A percentile compares a stretch with the other conserved stretches of the same genome.
Evolutionary conservation across 1,140 invertebrate species (phyloP).

Genomic region (Phortica variegata): DNA sequence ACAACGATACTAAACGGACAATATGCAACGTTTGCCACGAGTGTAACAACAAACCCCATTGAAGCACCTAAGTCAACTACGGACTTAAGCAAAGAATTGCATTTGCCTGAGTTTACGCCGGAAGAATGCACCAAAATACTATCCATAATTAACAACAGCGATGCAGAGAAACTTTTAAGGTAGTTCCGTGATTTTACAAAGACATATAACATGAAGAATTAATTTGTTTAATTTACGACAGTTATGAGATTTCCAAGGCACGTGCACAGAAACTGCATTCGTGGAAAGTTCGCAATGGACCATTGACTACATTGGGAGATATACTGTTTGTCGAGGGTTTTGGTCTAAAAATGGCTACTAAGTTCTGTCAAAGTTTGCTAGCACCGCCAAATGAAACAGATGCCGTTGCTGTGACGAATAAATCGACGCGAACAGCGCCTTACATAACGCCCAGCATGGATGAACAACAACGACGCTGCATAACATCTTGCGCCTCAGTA

Average conservation of each 20-base stretch:
- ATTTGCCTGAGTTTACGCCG: conserved; percentile 23
- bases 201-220: neutral
- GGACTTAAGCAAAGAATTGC: neutral
- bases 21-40: conserved; percentile 1
- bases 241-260: conserved; percentile 45
- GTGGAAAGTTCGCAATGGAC: conserved; percentile 39
- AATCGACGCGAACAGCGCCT: conserved; percentile 16
- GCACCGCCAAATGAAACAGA: neutral
- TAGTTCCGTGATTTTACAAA: conserved; percentile 4
- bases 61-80: neutral
- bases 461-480: conserved; percentile 18
- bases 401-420: neutral
- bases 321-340: conserved; percentile 46
- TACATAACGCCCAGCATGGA: conserved; percentile 38
- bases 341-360: conserved; percentile 34
- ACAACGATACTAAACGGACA: no score
- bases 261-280: conserved; percentile 30
- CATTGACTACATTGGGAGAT: conserved; percentile 25
- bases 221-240: conserved; percentile 1
- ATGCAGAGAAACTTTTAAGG: conserved; percentile 24
- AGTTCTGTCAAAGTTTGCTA: conserved; percentile 42
- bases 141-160: conserved; percentile 22
- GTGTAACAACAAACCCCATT: conserved; percentile 1
- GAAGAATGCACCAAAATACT: conserved; percentile 28
- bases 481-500: conserved; percentile 34